Base-by-base conservation (phyloP, 2,113 vertebrate genomes). In the Dipodomys stephensi region DNA sequence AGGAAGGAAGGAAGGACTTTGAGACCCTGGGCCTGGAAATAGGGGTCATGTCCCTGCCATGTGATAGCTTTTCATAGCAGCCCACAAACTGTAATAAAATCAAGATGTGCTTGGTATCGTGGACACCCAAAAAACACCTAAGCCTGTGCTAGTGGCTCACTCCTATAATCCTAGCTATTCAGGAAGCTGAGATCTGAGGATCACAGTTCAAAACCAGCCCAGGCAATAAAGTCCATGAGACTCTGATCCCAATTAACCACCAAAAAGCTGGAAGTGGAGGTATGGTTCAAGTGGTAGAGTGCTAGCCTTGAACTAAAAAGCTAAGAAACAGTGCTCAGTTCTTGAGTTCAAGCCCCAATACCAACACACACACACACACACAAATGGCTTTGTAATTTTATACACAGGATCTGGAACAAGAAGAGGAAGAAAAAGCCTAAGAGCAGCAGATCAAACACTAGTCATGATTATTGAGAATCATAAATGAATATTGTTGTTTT, bases 401-500 rank as follows among this genome's bases (percentile, higher is more conserved):
- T 35, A 67, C 25, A 32, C 35, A 83, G 46, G 76, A 49, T 25
- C 27, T 53, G 30, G 49, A 22, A 28, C 23, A 92, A 77, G 6
- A 76, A 73, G 49, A 83, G 20, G 49, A 76, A 46, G 22, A 87
- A 39, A 65, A 74, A 7, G n/a, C 22, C 83, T 72, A 72, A n/a
- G 18, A 68, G 27, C 57, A 62, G 13, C n/a, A 23, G 44, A 19
- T 53, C 6, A 88, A 69, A 67, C 18, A 22, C 0, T 53, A 46
- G 57, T 72, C 35, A 86, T 86, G 79, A 80, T 91, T 72, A 89
- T 67, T 27, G 9, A 49, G 9, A 78, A 46, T 78, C 13, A 60
- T 60, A 86, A 68, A 80, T 87, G 64, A 83, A 1, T 86, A 91
- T 60, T 96, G 10, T 2, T 92, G 76, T 89, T 80, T 53, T 79